Conservation (phyloP, 2,113 vertebrate genomes). For the Pyrgilauda ruficollis region DNA sequence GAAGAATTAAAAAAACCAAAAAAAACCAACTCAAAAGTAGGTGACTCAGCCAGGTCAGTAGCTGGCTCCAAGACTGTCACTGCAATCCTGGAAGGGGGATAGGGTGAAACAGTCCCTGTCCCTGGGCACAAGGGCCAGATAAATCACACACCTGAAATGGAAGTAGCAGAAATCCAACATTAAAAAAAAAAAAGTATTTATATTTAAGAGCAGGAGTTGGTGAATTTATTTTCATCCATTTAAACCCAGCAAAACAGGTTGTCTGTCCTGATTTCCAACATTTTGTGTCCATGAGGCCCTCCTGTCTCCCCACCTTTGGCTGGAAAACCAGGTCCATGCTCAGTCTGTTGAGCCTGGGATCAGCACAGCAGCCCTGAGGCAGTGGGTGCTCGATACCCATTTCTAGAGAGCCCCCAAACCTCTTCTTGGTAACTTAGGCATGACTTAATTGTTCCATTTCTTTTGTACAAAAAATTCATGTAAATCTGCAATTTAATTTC, state of each 20-base stretch:
- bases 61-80: not conserved
- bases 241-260: not conserved
- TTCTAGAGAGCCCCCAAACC: not conserved
- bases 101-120: not conserved
- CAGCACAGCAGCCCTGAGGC: not conserved
- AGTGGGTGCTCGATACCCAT: not conserved
- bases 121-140: not conserved
- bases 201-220: not conserved
- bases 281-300: accelerated
- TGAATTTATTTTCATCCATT: not conserved
- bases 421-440: not conserved
- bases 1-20: not conserved
- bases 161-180: not conserved
- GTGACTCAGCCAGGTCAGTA: not conserved
- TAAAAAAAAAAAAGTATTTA: not conserved
- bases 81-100: not conserved
- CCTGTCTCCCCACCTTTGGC: not conserved
- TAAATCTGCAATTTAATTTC: not conserved
- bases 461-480: not conserved
- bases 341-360: not conserved
- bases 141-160: not conserved
- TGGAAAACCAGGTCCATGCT: not conserved
- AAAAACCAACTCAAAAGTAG: not conserved
- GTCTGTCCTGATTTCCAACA: not conserved
- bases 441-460: not conserved